Conservation (phyloP, 2,797 vertebrate species). For the Pseudochirops cupreus region DNA sequence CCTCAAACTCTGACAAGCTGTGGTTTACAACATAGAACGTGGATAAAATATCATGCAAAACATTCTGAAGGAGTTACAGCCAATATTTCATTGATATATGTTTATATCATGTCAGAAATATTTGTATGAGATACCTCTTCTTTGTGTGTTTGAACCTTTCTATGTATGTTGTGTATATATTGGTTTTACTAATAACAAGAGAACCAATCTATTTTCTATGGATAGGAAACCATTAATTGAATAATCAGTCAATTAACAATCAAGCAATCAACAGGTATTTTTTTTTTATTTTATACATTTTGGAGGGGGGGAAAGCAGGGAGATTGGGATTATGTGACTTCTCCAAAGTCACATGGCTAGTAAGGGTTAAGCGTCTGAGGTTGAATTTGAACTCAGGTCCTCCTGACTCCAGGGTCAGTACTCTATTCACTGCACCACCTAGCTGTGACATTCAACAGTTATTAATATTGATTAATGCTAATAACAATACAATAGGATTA, state of each 20-base stretch:
- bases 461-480: slow-evolving; percentile 55
- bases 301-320: no score
- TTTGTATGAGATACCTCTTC: slow-evolving; percentile 50
- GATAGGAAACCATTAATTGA: slow-evolving; percentile 69
- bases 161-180: not conserved
- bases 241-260: not conserved
- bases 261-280: no score
- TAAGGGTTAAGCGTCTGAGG: no score
- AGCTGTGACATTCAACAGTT: no score
- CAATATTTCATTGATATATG: slow-evolving; percentile 56
- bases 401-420: no score
- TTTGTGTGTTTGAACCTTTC: not conserved
- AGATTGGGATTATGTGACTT: no score
- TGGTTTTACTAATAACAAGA: slow-evolving; percentile 52
- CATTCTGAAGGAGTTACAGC: slow-evolving; percentile 17
- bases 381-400: no score
- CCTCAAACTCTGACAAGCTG: slow-evolving; percentile 35
- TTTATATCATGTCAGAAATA: slow-evolving; percentile 62
- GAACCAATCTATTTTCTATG: slow-evolving; percentile 37
- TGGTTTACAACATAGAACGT: slow-evolving; percentile 48
- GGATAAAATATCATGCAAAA: slow-evolving; percentile 32
- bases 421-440: no score
- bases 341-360: no score
- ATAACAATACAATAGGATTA: slow-evolving; percentile 77
- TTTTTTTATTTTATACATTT: no score